A percentile compares a stretch with the other conserved stretches of the same genome.
phyloP scores from a whole-genome alignment of 2,113 vertebrate species.

The Machaerirhynchus nigripectus region DNA sequence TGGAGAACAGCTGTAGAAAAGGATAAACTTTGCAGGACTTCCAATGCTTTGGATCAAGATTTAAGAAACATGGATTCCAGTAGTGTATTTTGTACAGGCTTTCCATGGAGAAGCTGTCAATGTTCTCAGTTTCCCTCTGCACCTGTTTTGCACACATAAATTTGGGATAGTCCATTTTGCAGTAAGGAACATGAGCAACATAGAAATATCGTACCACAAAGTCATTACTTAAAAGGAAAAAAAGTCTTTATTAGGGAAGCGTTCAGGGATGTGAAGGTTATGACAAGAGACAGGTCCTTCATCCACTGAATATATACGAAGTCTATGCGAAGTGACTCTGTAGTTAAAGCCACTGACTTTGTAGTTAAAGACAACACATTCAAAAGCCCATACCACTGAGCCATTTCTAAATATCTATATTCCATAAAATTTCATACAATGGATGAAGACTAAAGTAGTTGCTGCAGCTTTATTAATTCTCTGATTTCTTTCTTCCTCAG shows the following conservation, averaged over 20 bases:
- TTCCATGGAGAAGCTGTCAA: neutral
- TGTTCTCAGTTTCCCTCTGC: neutral
- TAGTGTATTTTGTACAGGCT: neutral
- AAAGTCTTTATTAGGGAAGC: neutral
- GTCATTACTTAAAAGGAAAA: neutral
- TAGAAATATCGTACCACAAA: neutral
- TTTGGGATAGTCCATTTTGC: neutral
- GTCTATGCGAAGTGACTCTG: neutral
- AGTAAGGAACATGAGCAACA: neutral
- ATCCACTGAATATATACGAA: neutral
- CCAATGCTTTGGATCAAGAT: neutral
- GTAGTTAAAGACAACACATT: neutral
- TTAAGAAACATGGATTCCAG: neutral
- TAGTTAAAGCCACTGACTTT: neutral
- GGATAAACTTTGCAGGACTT: neutral
- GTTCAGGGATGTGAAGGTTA: neutral
- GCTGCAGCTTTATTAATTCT: neutral
- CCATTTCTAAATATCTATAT: neutral
- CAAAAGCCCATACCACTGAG: neutral
- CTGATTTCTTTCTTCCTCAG: neutral
- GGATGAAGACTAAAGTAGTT: neutral
- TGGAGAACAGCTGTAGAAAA: neutral
- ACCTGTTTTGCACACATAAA: neutral
- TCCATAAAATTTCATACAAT: neutral
- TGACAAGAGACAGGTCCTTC: neutral